Evolutionary conservation across 2,113 vertebrate genomes (phyloP), one percentile per base, ranked within the genome.

Genomic region (Saccopteryx leptura): DNA sequence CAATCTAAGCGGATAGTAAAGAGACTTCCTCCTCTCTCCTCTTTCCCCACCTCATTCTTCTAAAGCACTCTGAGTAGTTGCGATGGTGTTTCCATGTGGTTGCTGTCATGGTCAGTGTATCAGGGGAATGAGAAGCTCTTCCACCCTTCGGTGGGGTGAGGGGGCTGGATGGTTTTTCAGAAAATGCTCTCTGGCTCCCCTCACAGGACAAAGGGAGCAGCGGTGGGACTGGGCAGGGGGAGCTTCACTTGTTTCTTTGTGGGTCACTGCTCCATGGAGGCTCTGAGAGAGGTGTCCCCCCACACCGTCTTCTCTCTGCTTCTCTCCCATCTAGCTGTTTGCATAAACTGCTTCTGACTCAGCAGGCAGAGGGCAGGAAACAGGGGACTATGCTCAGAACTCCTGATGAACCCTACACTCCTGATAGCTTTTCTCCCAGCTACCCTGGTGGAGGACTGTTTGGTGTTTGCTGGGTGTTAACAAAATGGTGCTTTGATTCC

Each of bases 181-280:
- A 18, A 75, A 85, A 66, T 24, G 6, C 28, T n/a, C 72, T 13
- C 10, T 23, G 61, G 50, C 13, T 78, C 3, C 14, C n/a, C 24
- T 12, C 15, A 31, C 15, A 74, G 4, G 61, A 10, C 14, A 52
- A 26, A 50, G 46, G 28, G 61, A 5, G 28, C 26, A 58, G 52
- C 26, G 12, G 2, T 7, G 1, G 33, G 52, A n/a, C 19, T 46
- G 1, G 4, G 13, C 4, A 7, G n/a, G 28, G 4, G 4, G 15
- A 26, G 6, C 28, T 26, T 48, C 19, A 26, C 2, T 14, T 31
- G 0, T 23, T 28, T 86, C 33, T 39, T 28, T 46, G 13, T 23
- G 48, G 46, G 15, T 7, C 23, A 12, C 23, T 52, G 58, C n/a
- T n/a, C 9, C n/a, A 8, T n/a, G 54, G 24, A 18, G n/a, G 31